These are phyloP conservation scores for Enchytraeus crypticus DNA, from an alignment of 2,888 invertebrate species.

Conservation along the genomic window DNA sequence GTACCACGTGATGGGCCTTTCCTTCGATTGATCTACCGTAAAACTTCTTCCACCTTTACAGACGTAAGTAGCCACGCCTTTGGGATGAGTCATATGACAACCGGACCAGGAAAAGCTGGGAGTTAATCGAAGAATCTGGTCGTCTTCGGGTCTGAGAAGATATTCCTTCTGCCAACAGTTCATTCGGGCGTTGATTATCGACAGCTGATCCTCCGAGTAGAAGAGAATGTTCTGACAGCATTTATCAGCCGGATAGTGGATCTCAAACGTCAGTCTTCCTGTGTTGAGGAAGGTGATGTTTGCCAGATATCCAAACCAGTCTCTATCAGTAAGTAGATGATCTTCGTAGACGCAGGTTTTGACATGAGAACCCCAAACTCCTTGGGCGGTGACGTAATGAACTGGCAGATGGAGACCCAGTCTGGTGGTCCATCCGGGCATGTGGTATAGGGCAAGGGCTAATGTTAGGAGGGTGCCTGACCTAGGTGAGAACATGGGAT, in stretches of 20 bases:
- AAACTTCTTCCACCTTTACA: slow-evolving; percentile 27
- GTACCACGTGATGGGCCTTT: slow-evolving; percentile 17
- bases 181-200: slow-evolving; percentile 22
- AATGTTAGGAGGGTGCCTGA: no score
- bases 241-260: slow-evolving; percentile 25
- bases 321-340: slow-evolving; percentile 5
- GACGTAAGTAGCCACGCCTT: slow-evolving; percentile 20
- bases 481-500: no score
- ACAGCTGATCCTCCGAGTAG: slow-evolving; percentile 25
- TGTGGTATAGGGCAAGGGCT: no score
- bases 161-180: slow-evolving; percentile 28
- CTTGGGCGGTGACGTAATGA: no score
- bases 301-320: slow-evolving; percentile 15
- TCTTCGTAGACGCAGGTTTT: slow-evolving; percentile 8
- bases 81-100: slow-evolving; percentile 22
- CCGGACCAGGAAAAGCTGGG: slow-evolving; percentile 28
- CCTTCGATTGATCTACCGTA: background rate
- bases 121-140: slow-evolving; percentile 26
- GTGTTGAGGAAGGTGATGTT: slow-evolving; percentile 23
- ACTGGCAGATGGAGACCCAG: no score
- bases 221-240: slow-evolving; percentile 28
- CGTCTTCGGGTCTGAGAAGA: slow-evolving; percentile 22
- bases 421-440: no score
- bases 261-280: slow-evolving; percentile 23
- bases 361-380: no score